Percentiles rank a stretch among this genome's conserved stretches.
These are phyloP conservation scores for Forbesichthys papilliferus DNA, from an alignment of 2,113 vertebrate genomes.

Conservation along the genomic window DNA sequence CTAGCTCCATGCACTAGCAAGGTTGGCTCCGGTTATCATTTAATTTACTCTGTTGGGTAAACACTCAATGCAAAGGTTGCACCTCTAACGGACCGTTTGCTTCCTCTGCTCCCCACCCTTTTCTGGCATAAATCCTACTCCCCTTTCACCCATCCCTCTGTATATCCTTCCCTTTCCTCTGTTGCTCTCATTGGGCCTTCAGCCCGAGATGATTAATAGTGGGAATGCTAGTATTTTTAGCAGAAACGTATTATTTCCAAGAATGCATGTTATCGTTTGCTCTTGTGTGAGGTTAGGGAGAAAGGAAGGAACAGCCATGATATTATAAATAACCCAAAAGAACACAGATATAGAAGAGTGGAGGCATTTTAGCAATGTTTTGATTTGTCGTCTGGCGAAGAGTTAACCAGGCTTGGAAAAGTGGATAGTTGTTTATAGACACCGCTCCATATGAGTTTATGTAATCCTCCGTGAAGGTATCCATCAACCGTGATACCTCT, in stretches of 20 bases:
- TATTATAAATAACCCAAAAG: slow-evolving; percentile 40
- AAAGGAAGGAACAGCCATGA: slow-evolving; percentile 32
- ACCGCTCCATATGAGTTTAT: slow-evolving; percentile 7
- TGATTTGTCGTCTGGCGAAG: slow-evolving; percentile 32
- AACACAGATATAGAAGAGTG: slow-evolving; percentile 48
- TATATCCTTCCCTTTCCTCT: not conserved
- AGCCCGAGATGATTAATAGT: slow-evolving; percentile 35
- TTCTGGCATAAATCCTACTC: not conserved
- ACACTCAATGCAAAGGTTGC: slow-evolving; percentile 41
- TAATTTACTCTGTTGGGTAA: slow-evolving; percentile 65
- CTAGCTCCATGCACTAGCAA: slow-evolving; percentile 43
- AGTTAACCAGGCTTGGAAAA: not conserved
- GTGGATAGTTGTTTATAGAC: slow-evolving; percentile 3
- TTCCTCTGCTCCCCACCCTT: slow-evolving; percentile 10
- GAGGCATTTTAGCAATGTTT: slow-evolving; percentile 45
- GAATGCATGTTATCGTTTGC: slow-evolving; percentile 34
- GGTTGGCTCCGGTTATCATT: slow-evolving; percentile 51
- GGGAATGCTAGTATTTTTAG: slow-evolving; percentile 9
- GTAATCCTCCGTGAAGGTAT: not conserved
- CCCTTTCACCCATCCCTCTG: not conserved
- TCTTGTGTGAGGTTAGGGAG: slow-evolving; percentile 30
- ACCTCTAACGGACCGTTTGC: slow-evolving; percentile 18
- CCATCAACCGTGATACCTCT: not conserved
- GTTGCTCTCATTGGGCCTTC: slow-evolving; percentile 9
- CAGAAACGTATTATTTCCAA: not conserved